phyloP scores from a whole-genome alignment of 2,797 vertebrate species.

The Neostethus bicornis region DNA sequence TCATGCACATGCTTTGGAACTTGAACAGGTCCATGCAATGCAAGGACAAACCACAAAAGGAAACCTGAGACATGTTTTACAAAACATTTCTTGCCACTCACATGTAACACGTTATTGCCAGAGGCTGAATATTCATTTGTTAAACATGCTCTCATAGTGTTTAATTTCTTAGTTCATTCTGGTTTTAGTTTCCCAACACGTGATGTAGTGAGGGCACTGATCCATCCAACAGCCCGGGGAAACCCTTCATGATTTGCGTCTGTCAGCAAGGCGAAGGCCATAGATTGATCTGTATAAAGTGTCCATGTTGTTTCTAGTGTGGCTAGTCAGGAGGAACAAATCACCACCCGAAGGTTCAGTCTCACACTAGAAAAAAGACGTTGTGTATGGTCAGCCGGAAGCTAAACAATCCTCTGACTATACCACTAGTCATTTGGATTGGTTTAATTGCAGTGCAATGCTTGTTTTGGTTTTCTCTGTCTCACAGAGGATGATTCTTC shows the following conservation, averaged over 20 bases:
- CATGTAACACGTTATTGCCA: conserved; percentile 3
- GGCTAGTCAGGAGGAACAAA: conserved; percentile 57
- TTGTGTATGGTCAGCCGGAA: conserved; percentile 16
- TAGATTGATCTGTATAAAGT: conserved; percentile 65
- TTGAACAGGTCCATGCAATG: conserved; percentile 11
- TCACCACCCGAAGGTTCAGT: conserved; percentile 38
- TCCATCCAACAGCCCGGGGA: conserved; percentile 52
- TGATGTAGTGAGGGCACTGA: conserved; percentile 53
- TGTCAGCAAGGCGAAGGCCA: conserved; percentile 50
- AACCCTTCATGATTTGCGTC: conserved; percentile 56
- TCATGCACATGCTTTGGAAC: conserved; percentile 19
- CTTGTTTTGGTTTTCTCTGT: conserved; percentile 29
- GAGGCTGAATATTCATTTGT: conserved; percentile 11
- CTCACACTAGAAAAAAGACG: conserved; percentile 15
- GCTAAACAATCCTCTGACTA: conserved; percentile 19
- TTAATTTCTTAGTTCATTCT: conserved; percentile 45
- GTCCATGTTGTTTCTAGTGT: conserved; percentile 31
- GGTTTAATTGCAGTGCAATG: conserved; percentile 31
- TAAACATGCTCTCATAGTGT: conserved; percentile 18
- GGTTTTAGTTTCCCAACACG: conserved; percentile 59
- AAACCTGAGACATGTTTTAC: conserved; percentile 40
- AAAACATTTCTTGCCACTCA: conserved; percentile 11
- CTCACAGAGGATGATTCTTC: conserved; percentile 33
- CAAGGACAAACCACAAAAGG: conserved; percentile 45
- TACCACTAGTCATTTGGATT: conserved; percentile 42